Conservation (phyloP, 2,797 vertebrate genomes). For the Anniella stebbinsi region DNA sequence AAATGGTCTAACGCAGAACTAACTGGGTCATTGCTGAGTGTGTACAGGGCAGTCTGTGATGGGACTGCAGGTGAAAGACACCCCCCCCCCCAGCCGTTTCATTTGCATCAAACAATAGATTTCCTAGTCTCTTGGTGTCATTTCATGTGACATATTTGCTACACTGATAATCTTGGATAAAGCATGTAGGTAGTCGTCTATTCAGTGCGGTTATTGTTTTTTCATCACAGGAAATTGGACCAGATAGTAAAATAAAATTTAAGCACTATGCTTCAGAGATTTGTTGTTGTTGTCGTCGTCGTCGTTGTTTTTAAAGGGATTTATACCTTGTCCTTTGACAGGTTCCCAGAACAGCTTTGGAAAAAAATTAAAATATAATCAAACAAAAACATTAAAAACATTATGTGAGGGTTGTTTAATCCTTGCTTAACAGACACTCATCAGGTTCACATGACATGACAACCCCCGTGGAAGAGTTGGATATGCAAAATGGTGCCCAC, state of each 20-base stretch:
- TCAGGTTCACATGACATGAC: too few relatives aligned
- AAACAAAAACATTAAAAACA: background rate
- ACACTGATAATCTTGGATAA: conserved; percentile 1
- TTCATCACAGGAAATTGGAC: background rate
- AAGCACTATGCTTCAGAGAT: background rate
- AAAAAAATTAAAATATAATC: background rate
- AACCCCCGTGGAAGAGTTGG: too few relatives aligned
- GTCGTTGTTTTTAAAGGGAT: background rate
- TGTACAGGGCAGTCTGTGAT: background rate
- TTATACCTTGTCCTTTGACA: background rate
- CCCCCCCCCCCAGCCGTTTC: background rate
- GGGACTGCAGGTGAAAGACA: conserved; percentile 28
- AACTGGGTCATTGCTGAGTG: conserved; percentile 63
- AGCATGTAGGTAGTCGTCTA: too few relatives aligned
- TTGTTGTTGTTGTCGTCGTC: background rate
- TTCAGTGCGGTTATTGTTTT: background rate
- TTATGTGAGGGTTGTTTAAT: too few relatives aligned
- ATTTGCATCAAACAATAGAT: background rate
- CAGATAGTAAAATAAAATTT: background rate
- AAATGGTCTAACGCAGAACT: conserved; percentile 29
- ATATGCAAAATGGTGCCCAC: too few relatives aligned
- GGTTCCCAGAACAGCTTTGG: background rate
- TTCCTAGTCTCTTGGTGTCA: background rate
- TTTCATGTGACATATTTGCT: background rate
- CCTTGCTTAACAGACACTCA: too few relatives aligned